Evolutionary conservation across 2,113 vertebrate genomes (phyloP).

Genomic region (Numenius arquata): DNA sequence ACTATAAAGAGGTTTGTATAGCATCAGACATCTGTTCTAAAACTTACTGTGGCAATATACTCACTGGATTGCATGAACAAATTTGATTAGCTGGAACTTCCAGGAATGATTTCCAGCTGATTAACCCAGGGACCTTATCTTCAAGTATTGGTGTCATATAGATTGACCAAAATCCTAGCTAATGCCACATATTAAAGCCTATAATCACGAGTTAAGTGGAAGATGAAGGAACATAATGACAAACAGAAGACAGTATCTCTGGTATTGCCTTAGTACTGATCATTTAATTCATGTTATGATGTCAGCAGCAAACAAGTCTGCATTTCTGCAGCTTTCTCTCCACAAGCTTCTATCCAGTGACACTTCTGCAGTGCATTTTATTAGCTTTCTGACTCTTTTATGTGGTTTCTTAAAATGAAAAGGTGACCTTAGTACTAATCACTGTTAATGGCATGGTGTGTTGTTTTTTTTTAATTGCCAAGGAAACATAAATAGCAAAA

Average conservation of each 20-base stretch:
- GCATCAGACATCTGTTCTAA: slow-evolving; percentile 68
- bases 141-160: slow-evolving; percentile 62
- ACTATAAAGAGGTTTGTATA: slow-evolving; percentile 43
- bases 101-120: slow-evolving; percentile 73
- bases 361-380: neutral
- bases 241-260: slow-evolving; percentile 58
- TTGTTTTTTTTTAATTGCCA: neutral
- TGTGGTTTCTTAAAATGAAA: neutral
- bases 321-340: slow-evolving; percentile 30
- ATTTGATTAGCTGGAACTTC: slow-evolving; percentile 76
- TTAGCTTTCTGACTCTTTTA: neutral
- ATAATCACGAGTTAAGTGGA: slow-evolving; percentile 70
- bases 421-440: slow-evolving; percentile 30
- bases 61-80: slow-evolving; percentile 59
- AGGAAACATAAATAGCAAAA: slow-evolving; percentile 40
- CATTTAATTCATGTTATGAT: slow-evolving; percentile 38
- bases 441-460: neutral
- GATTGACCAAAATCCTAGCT: slow-evolving; percentile 69
- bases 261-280: slow-evolving; percentile 46
- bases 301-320: neutral
- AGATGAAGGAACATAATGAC: slow-evolving; percentile 61
- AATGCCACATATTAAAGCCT: slow-evolving; percentile 69
- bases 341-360: neutral
- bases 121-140: slow-evolving; percentile 72
- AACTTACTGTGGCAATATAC: slow-evolving; percentile 65